Base-by-base conservation (phyloP, 2,797 vertebrate species). In the Manis javanica region DNA sequence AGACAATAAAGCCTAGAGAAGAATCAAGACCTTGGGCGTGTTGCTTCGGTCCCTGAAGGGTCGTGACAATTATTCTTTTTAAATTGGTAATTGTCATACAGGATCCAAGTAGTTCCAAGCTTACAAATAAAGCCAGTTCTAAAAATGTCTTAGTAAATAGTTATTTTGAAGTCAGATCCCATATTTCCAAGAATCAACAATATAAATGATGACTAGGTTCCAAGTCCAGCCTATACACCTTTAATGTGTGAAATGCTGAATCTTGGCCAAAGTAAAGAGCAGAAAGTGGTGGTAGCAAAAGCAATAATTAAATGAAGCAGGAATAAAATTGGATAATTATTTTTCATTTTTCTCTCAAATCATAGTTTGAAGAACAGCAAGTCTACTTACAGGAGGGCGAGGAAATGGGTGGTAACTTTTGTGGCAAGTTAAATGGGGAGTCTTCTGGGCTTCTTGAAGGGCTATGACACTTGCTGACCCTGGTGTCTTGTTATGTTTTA, bases 151-250 rank as follows among this genome's bases (percentile, higher is more conserved):
- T 85, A 51, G 8, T 75, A 95, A 95, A 39, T 51, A 42, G 2
- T 64, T 79, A 55, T 69, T 75, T 87, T 42, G 31, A 94, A 90
- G 23, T 87, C 42, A 57, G 26, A 66, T 61, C 39, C 16, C 15
- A 57, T 83, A 85, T 96, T 75, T 49, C 59, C 53, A 93, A 95
- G 79, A 82, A 93, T 84, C 66, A 75, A 84, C 84, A n/a, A 89
- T 68, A 87, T 64, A 93, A 93, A 90, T 87, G 39, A n/a, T 87
- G 42, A 53, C 49, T 95, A 89, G 34, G 34, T 90, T 92, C 53
- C 69, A 90, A 93, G 69, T 94, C 31, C 53, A 94, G 84, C 59
- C 69, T 53, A 86, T 14, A 75, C 89, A 85, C 23, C 31, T 96
- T 94, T 75, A 71, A 21, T 84, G 31, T 86, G 37, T 69, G 69